Base-by-base conservation (phyloP, 2,113 vertebrate species). In the Astur gentilis region DNA sequence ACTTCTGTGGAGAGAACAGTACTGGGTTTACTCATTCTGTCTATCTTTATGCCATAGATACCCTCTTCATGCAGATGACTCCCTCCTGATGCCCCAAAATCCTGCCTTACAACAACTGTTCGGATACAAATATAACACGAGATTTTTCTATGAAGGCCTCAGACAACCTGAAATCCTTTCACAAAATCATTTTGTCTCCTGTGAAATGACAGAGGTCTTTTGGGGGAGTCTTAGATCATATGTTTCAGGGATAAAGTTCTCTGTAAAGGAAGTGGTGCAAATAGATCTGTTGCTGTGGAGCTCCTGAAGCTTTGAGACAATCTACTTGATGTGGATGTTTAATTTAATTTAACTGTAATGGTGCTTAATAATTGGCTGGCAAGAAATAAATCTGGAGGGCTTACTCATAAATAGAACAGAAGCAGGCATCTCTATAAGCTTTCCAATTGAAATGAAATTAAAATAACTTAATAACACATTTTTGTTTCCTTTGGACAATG, bases 381-480 rank as follows among this genome's bases (percentile, higher is more conserved):
- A 95, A 79, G 67, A 88, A 95, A 93, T 72, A 91, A 54, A 91
- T 90, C 87, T 86, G 50, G 76, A 95, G 34, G 64, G 69, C 31
- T 85, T 93, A 82, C 38, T 72, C 54, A 65, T 82, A 91, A 92
- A 94, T 26, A 82, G 90, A 97, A 96, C 83, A 96, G 83, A 95
- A 96, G 66, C 54, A 92, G 62, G 62, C 44, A 82, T 73, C n/a
- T 82, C 89, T 89, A 87, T 64, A 93, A 94, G 91, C 50, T 83
- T 97, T 96, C 70, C 83, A 92, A 93, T 29, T 89, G 55, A 95
- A 96, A 96, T 92, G 23, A 90, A 93, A 95, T 91, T 95, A 94
- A 94, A 97, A 96, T 95, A 96, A 96, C 78, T 96, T 95, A 96
- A 95, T 95, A 97, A 95, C 78, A 95, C 62, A 76, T 93, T 96